Percentiles rank a stretch among this genome's conserved stretches.
Evolutionary conservation across 2,113 vertebrate species (phyloP).

Genomic region (Potamarius usumacintae): DNA sequence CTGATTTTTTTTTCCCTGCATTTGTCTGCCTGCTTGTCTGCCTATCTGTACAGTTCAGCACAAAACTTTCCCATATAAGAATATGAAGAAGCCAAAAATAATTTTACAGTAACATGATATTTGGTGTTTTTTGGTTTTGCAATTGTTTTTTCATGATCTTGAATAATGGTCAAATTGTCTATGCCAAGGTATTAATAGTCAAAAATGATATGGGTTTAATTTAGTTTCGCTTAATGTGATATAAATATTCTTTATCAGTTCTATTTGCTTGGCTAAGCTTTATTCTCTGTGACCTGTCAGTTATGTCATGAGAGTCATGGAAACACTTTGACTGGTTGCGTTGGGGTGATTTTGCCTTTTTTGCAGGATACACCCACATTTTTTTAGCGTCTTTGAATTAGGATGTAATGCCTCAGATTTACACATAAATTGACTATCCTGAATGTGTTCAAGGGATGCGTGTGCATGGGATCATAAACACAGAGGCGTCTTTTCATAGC

Average conservation of each 20-base stretch:
- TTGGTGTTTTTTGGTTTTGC: background rate
- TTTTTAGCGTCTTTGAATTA: background rate
- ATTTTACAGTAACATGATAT: background rate
- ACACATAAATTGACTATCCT: background rate
- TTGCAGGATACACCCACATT: background rate
- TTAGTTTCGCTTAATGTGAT: background rate
- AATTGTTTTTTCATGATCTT: background rate
- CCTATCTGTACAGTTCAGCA: background rate
- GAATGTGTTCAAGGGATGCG: background rate
- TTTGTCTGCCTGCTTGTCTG: background rate
- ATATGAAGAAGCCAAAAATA: background rate
- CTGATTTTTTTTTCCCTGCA: background rate
- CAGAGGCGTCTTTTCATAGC: background rate
- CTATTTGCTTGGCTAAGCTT: background rate
- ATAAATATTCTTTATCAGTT: conserved; percentile 4
- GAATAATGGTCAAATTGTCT: conserved; percentile 5
- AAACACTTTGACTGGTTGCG: background rate
- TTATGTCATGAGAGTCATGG: background rate
- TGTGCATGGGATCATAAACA: background rate
- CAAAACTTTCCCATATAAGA: background rate
- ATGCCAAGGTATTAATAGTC: background rate
- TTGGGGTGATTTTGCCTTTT: background rate
- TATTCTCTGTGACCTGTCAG: background rate
- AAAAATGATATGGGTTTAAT: background rate
- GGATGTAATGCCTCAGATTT: background rate